Conservation (phyloP, 1,140 invertebrate species). For the Drosophila carrolli region DNA sequence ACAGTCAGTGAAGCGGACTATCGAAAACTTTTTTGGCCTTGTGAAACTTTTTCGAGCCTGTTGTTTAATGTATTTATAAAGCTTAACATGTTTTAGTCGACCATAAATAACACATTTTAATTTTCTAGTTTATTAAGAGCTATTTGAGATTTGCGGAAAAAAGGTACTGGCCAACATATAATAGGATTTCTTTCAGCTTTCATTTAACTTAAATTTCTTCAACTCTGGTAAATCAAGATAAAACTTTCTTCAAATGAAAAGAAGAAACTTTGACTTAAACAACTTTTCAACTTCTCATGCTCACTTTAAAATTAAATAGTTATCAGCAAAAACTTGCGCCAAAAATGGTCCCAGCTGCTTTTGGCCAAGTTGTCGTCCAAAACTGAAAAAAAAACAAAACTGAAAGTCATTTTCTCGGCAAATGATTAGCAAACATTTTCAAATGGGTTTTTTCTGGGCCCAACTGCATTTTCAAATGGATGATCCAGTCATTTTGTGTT, state of each 20-base stretch:
- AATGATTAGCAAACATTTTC: constrained; percentile 28
- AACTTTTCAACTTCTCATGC: neutral
- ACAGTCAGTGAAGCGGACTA: neutral
- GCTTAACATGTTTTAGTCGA: no score
- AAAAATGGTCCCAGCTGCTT: constrained; percentile 2
- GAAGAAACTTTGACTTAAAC: neutral
- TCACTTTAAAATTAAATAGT: neutral
- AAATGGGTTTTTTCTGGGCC: constrained; percentile 8
- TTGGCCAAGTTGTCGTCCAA: constrained; percentile 5
- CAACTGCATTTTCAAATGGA: constrained; percentile 4
- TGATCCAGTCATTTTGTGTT: constrained; percentile 12
- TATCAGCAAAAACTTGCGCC: neutral
- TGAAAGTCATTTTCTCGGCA: constrained; percentile 10
- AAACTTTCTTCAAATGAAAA: neutral
- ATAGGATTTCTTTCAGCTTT: no score
- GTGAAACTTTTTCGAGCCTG: neutral
- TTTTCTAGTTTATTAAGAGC: no score
- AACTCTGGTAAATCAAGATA: no score
- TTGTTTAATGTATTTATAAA: no score
- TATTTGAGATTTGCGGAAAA: no score
- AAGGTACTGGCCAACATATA: no score
- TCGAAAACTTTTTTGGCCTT: neutral
- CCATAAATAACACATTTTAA: no score
- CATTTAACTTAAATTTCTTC: no score
- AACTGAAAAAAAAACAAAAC: constrained; percentile 6